Evolutionary conservation across 2,888 invertebrate species (phyloP), one percentile per base, ranked within the genome.

Genomic region (Chrysina gloriosa): DNA sequence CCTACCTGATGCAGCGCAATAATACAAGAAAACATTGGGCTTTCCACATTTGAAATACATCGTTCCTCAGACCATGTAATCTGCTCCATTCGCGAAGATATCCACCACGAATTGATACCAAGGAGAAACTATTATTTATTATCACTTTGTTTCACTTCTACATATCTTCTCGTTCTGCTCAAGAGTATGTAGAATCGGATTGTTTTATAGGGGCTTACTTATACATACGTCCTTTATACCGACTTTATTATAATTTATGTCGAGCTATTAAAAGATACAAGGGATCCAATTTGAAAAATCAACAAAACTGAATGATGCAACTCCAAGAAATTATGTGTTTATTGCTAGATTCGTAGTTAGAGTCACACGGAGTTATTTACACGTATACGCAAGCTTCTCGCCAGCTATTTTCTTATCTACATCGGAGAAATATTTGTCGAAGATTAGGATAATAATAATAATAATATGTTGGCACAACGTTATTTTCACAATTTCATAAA

Each of bases 231-330:
- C n/a, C n/a, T n/a, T n/a, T n/a, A n/a, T n/a, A n/a, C 7, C 7
- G 5, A 45, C 19, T 45, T 45, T 45, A 45, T 45, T 45, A 45
- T 19, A 45, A 45, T 45, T 45, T 45, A 45, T 14, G 14, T 2
- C 16, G 19, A 93, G 75, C 92, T 93, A 69, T 89, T 87, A 25
- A 90, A 89, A 21, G 5, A 19, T 45, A 19, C 16, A 16, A 45
- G 21, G 21, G 1, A 1, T 9, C 4, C 11, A 36, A n/a, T 36
- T 36, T 3, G 1, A 29, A 5, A n/a, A n/a, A n/a, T n/a, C n/a
- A 0, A 93, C n/a, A n/a, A n/a, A n/a, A n/a, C n/a, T n/a, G n/a
- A n/a, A n/a, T n/a, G n/a, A n/a, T n/a, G n/a, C n/a, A n/a, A n/a
- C n/a, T n/a, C n/a, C n/a, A n/a, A n/a, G n/a, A n/a, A n/a, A n/a